phyloP scores from a whole-genome alignment of 2,113 vertebrate genomes.

The Mastomys natalensis region DNA sequence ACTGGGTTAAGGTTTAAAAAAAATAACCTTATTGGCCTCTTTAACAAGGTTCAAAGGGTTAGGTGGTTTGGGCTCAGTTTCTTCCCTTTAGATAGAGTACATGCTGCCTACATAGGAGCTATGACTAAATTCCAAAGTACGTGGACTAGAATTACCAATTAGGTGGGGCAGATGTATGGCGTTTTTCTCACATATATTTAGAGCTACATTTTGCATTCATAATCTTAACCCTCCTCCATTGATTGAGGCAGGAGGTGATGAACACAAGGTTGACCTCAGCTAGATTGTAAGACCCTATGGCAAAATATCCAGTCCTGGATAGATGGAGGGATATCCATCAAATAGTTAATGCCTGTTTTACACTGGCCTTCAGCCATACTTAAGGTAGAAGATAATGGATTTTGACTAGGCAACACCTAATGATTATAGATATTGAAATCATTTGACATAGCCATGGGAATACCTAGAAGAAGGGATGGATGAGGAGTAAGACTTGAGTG shows the following conservation, averaged over 20 bases:
- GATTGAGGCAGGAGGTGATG: not conserved
- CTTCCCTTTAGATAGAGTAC: not conserved
- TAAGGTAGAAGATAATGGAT: not conserved
- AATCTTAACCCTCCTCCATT: not conserved
- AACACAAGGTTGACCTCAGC: not conserved
- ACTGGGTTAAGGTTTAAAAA: conserved; percentile 13
- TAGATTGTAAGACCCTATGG: not conserved
- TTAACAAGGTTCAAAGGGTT: not conserved
- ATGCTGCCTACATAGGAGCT: not conserved
- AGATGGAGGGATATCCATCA: not conserved
- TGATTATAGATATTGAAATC: not conserved
- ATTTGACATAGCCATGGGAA: not conserved
- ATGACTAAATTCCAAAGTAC: not conserved
- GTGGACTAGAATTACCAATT: not conserved
- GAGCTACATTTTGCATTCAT: not conserved
- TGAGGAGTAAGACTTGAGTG: not conserved
- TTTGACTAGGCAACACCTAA: not conserved
- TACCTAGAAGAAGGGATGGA: not conserved
- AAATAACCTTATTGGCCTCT: not conserved
- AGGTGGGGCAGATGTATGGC: not conserved
- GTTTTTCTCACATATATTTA: not conserved
- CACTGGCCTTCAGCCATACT: not conserved
- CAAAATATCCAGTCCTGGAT: not conserved
- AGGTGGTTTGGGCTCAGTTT: not conserved
- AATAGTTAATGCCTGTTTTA: not conserved